Conservation (phyloP, 2,888 invertebrate species). For the Mesorhabditis spiculigera region DNA sequence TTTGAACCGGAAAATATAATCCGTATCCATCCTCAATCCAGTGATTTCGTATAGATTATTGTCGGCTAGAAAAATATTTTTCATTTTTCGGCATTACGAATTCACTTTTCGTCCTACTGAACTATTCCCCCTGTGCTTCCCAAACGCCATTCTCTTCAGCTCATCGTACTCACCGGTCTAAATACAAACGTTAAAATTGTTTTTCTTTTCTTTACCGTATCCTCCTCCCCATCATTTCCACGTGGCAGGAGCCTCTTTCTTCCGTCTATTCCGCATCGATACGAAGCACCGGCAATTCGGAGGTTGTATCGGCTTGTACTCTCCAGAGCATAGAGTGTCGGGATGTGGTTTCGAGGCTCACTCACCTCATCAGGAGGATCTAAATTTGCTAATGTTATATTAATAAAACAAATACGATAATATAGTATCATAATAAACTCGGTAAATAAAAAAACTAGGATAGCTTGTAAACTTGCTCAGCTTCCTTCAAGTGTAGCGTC, state of each 20-base stretch:
- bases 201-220: no score
- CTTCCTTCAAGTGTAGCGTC: constrained; percentile 41
- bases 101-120: constrained; percentile 6
- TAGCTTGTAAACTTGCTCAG: constrained; percentile 26
- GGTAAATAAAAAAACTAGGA: no score
- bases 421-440: constrained; percentile 6
- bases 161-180: constrained; percentile 18
- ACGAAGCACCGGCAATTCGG: neutral
- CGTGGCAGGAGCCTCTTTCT: neutral
- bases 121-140: constrained; percentile 11
- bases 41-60: constrained; percentile 39
- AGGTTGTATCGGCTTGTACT: constrained; percentile 18
- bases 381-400: constrained; percentile 6
- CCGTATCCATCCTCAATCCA: constrained; percentile 42
- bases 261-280: neutral
- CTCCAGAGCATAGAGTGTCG: constrained; percentile 42
- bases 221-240: no score
- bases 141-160: constrained; percentile 15
- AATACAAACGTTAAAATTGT: neutral
- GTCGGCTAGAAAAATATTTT: constrained; percentile 21
- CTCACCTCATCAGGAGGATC: constrained; percentile 49
- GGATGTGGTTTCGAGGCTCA: constrained; percentile 29
- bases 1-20: constrained; percentile 49
- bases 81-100: neutral
- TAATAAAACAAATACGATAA: neutral